Percentiles rank a stretch among this genome's conserved stretches.
These are phyloP conservation scores for Acanthisitta chloris DNA, from an alignment of 2,113 vertebrate species.

Conservation along the genomic window DNA sequence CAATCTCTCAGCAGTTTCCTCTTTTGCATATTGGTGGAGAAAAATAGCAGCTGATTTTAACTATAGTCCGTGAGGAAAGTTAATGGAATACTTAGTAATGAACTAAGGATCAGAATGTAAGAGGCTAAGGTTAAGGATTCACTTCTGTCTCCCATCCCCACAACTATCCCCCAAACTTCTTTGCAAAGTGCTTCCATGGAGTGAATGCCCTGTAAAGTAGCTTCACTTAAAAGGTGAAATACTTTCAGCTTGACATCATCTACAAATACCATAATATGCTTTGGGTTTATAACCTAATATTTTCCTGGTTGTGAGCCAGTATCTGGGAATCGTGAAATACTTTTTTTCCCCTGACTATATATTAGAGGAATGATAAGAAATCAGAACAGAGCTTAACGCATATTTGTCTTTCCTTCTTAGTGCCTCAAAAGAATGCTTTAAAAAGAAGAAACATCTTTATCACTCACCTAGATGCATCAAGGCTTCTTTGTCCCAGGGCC, in stretches of 20 bases:
- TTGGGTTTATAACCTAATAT: slow-evolving; percentile 76
- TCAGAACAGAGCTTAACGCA: neutral
- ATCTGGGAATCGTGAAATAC: slow-evolving; percentile 70
- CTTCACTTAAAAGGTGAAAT: slow-evolving; percentile 77
- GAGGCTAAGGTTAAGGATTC: slow-evolving; percentile 12
- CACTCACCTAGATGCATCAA: slow-evolving; percentile 92
- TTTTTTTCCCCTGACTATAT: slow-evolving; percentile 65
- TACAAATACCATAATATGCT: slow-evolving; percentile 76
- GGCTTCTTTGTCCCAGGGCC: slow-evolving; percentile 99
- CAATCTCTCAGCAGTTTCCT: slow-evolving; percentile 23
- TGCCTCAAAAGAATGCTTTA: slow-evolving; percentile 40
- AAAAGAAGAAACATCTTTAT: slow-evolving; percentile 39
- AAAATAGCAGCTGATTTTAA: neutral
- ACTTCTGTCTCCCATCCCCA: neutral
- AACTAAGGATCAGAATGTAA: neutral
- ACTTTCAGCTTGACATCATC: slow-evolving; percentile 75
- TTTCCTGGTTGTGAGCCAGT: slow-evolving; percentile 72
- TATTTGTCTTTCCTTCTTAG: slow-evolving; percentile 49
- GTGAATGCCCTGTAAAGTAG: slow-evolving; percentile 59
- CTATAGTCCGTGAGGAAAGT: neutral
- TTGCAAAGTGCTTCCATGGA: slow-evolving; percentile 15
- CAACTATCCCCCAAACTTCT: neutral
- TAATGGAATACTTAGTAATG: neutral
- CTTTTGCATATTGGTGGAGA: neutral
- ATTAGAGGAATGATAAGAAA: slow-evolving; percentile 54